These are phyloP conservation scores for Chironomus tepperi DNA, from an alignment of 1,140 invertebrate species.

Conservation along the genomic window DNA sequence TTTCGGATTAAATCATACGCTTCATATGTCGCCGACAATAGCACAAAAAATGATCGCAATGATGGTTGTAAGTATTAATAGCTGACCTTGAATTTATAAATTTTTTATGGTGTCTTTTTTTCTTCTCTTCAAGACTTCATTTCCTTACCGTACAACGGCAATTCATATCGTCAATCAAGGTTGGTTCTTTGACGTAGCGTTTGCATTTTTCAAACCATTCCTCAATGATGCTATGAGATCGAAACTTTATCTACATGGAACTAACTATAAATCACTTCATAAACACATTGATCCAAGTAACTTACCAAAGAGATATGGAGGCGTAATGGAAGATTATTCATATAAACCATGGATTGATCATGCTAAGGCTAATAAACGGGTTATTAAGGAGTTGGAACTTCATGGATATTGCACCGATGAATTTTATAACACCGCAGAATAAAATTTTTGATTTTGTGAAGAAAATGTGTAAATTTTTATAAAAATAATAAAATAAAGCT, in stretches of 20 bases:
- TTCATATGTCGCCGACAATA: constrained; percentile 60
- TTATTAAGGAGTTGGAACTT: constrained; percentile 54
- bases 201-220: constrained; percentile 65
- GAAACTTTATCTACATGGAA: constrained; percentile 65
- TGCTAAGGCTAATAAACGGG: constrained; percentile 45
- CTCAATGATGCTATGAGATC: constrained; percentile 57
- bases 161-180: constrained; percentile 71
- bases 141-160: constrained; percentile 61
- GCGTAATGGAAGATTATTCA: constrained; percentile 56
- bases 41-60: constrained; percentile 55
- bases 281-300: constrained; percentile 59
- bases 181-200: constrained; percentile 69
- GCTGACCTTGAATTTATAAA: constrained; percentile 23
- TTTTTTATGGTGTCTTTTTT: no score
- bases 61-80: constrained; percentile 48
- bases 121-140: constrained; percentile 48
- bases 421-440: background rate
- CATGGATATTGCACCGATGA: constrained; percentile 49
- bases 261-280: constrained; percentile 64
- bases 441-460: background rate
- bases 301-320: constrained; percentile 59
- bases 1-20: constrained; percentile 58
- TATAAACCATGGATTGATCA: constrained; percentile 64
- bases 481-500: no score
- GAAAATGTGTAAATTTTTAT: background rate